These are phyloP conservation scores for Poecilia velifera DNA, from an alignment of 2,797 vertebrate species.

Conservation along the genomic window DNA sequence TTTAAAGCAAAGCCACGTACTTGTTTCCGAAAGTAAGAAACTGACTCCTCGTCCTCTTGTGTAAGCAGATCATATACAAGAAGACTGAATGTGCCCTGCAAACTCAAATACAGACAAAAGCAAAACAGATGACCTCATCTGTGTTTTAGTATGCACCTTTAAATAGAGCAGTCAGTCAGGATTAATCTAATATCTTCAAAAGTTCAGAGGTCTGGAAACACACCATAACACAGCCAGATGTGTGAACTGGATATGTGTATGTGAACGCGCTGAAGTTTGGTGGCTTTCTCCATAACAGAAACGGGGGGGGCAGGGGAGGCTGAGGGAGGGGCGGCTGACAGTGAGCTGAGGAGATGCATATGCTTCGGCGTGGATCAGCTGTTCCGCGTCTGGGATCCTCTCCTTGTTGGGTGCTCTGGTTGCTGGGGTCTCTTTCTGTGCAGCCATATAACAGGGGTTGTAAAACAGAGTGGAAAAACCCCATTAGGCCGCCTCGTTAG, in stretches of 20 bases:
- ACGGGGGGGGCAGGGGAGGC: slow-evolving; percentile 2
- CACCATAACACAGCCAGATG: slow-evolving; percentile 63
- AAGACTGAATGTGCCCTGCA: slow-evolving; percentile 50
- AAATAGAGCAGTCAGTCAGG: slow-evolving; percentile 55
- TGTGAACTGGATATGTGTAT: slow-evolving; percentile 63
- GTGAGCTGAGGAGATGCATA: slow-evolving; percentile 65
- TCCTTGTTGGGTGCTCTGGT: slow-evolving; percentile 86
- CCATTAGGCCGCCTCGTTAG: slow-evolving; percentile 69
- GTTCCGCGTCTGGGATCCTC: slow-evolving; percentile 61
- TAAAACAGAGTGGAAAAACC: slow-evolving; percentile 81
- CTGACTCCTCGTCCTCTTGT: slow-evolving; percentile 4
- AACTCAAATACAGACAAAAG: slow-evolving; percentile 37
- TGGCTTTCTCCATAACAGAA: slow-evolving; percentile 78
- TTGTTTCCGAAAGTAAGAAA: slow-evolving; percentile 2
- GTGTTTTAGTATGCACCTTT: slow-evolving; percentile 49
- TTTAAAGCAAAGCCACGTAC: background rate
- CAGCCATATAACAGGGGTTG: slow-evolving; percentile 68
- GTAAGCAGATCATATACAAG: slow-evolving; percentile 5
- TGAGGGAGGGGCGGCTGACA: slow-evolving; percentile 59
- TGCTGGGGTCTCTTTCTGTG: slow-evolving; percentile 49
- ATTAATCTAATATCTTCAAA: slow-evolving; percentile 68
- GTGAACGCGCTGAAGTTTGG: slow-evolving; percentile 64
- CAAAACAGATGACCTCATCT: slow-evolving; percentile 76
- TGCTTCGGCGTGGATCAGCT: slow-evolving; percentile 63
- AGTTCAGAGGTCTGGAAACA: slow-evolving; percentile 52